Evolutionary conservation across 2,888 invertebrate species (phyloP).

Genomic region (Chaitophorus viminalis): DNA sequence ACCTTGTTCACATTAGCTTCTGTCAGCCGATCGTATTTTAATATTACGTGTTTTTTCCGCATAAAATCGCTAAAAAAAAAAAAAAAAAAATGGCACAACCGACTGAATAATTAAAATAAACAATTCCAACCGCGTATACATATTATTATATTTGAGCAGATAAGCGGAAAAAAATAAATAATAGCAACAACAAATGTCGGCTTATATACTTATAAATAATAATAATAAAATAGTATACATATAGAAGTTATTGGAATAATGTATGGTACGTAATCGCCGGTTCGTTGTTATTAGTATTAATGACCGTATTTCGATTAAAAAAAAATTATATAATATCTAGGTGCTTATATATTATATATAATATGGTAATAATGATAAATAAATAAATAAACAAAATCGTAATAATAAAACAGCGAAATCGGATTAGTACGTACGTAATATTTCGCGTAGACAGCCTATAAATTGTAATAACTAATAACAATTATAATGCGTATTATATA

Average conservation of each 20-base stretch:
- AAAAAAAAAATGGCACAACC: background rate
- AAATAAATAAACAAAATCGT: background rate
- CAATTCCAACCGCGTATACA: background rate
- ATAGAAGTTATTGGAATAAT: background rate
- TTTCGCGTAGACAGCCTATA: background rate
- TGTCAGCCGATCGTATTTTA: background rate
- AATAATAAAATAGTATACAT: background rate
- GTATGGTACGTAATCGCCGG: background rate
- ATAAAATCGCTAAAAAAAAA: constrained; percentile 8
- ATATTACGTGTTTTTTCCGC: background rate
- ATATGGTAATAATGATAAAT: background rate
- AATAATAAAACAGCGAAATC: background rate
- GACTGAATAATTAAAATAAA: constrained; percentile 23
- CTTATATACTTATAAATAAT: constrained; percentile 26
- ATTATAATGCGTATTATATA: background rate
- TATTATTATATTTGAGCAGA: background rate
- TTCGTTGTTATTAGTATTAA: background rate
- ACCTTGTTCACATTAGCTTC: constrained; percentile 17
- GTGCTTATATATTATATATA: too few species aligned
- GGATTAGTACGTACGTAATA: background rate
- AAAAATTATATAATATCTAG: background rate
- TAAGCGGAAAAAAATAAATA: background rate
- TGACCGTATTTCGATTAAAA: constrained; percentile 6
- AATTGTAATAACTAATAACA: background rate
- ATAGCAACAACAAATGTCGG: background rate